phyloP scores from a whole-genome alignment of 23 tunicate species.

The Trididemnum nubilum region DNA sequence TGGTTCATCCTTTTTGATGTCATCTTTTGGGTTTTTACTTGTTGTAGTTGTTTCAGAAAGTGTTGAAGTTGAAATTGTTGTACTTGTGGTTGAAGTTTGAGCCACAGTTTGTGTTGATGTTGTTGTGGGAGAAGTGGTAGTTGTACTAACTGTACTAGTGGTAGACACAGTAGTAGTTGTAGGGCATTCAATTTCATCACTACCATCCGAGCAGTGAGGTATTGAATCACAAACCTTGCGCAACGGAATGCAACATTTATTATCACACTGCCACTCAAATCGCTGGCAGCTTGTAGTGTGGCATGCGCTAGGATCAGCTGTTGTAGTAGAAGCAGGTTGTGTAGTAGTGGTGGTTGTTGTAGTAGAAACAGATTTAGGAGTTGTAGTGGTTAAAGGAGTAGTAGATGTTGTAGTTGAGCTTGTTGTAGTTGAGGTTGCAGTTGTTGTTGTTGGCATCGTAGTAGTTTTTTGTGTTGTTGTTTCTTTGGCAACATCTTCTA shows the following conservation, averaged over 20 bases:
- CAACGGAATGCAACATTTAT: constrained; percentile 50
- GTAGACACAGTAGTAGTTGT: neutral
- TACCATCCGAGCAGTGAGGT: constrained; percentile 54
- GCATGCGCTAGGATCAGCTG: neutral
- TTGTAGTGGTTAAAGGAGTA: neutral
- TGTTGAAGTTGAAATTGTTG: neutral
- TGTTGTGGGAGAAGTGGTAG: neutral
- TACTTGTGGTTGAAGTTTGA: neutral
- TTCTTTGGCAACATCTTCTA: constrained; percentile 12
- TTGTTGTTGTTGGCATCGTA: neutral
- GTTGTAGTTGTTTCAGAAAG: neutral
- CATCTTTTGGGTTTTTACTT: neutral
- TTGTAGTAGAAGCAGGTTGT: neutral
- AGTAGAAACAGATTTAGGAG: constrained; percentile 16
- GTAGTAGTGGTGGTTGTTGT: constrained; percentile 24
- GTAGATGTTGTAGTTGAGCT: constrained; percentile 22
- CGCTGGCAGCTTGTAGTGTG: constrained; percentile 21
- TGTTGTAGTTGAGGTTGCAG: neutral
- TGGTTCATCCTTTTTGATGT: neutral
- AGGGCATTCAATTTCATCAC: constrained; percentile 78
- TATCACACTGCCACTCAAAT: constrained; percentile 74
- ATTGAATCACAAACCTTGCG: constrained; percentile 51
- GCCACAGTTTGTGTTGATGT: neutral
- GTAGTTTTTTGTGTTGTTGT: neutral
- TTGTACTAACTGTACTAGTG: neutral